A percentile compares a stretch with the other conserved stretches of the same genome.
phyloP scores from a whole-genome alignment of 2,113 vertebrate species.

The Periophthalmus modestus region DNA sequence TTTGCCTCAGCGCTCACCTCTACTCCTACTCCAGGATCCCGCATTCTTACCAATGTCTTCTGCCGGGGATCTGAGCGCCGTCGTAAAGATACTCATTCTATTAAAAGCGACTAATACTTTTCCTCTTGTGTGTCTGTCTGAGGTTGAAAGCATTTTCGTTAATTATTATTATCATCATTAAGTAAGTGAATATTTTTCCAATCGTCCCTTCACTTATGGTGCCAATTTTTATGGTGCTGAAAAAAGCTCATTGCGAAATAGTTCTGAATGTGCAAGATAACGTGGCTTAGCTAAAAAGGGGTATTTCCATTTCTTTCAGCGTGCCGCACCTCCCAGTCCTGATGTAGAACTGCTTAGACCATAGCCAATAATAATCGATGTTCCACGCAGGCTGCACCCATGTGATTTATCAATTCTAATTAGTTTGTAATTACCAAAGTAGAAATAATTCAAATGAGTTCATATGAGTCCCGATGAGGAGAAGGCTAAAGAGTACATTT shows the following conservation, averaged over 20 bases:
- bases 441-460: constrained; percentile 70
- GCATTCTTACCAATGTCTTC: no score
- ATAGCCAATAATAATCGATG: constrained; percentile 71
- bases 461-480: constrained; percentile 62
- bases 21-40: no score
- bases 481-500: constrained; percentile 19
- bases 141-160: no score
- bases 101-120: no score
- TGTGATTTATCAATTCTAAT: constrained; percentile 75
- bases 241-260: neutral
- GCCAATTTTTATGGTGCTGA: neutral
- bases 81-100: no score
- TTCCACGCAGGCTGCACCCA: constrained; percentile 68
- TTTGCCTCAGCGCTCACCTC: no score
- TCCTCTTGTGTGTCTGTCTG: no score
- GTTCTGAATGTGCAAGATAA: constrained; percentile 5
- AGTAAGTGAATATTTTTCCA: neutral
- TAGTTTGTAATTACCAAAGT: constrained; percentile 66
- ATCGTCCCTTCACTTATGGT: constrained; percentile 26
- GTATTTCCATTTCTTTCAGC: neutral
- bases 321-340: constrained; percentile 19
- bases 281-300: no score
- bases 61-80: no score
- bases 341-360: constrained; percentile 65
- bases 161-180: no score